Percentiles rank a stretch among this genome's conserved stretches.
These are phyloP conservation scores for Sturnus vulgaris DNA, from an alignment of 2,113 vertebrate species.

Conservation along the genomic window DNA sequence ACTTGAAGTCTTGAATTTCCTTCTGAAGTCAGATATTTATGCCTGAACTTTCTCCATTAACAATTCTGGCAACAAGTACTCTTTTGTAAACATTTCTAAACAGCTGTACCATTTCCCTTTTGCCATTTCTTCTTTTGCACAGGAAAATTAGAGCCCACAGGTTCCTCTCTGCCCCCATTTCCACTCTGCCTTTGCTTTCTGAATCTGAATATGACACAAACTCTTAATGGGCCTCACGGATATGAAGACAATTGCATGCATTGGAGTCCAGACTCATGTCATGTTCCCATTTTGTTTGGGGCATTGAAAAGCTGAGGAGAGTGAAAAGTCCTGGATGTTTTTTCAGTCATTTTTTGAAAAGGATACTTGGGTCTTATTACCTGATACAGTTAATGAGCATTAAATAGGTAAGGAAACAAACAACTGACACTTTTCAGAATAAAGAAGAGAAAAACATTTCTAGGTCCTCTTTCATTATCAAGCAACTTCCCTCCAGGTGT, in stretches of 20 bases:
- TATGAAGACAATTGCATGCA: neutral
- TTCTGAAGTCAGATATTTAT: neutral
- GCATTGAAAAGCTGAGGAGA: neutral
- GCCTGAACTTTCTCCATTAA: neutral
- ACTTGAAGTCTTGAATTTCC: neutral
- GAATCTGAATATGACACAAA: neutral
- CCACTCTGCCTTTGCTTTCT: neutral
- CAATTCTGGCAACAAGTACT: neutral
- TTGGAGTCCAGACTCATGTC: neutral
- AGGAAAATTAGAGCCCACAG: neutral
- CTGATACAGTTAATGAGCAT: neutral
- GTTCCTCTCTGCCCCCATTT: neutral
- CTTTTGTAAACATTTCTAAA: neutral
- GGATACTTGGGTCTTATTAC: neutral
- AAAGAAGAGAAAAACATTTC: neutral
- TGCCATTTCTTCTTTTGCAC: neutral
- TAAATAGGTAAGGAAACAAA: neutral
- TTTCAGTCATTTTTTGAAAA: neutral
- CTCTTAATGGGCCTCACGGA: neutral
- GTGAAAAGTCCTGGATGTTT: neutral
- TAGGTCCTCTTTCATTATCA: neutral
- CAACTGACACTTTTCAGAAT: neutral
- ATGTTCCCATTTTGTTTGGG: neutral
- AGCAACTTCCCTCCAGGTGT: neutral
- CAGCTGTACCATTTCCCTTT: neutral